Percentiles rank a stretch among this genome's conserved stretches.
phyloP scores from a whole-genome alignment of 2,797 vertebrate species.

The Labroides dimidiatus region DNA sequence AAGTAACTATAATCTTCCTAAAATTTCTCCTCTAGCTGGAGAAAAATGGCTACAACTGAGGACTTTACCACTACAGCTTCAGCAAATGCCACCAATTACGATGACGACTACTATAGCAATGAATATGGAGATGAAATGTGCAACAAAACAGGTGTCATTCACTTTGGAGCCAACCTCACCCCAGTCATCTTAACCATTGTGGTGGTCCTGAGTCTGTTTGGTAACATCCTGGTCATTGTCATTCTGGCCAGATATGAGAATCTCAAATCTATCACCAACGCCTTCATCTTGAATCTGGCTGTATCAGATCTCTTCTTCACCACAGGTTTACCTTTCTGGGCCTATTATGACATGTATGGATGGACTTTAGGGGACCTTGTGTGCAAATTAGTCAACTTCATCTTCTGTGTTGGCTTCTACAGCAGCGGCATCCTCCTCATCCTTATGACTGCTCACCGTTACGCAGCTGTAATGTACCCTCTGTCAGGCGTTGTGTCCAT shows the following conservation, averaged over 20 bases:
- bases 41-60: conserved; percentile 31
- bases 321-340: conserved; percentile 89
- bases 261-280: conserved; percentile 88
- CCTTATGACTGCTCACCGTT: conserved; percentile 90
- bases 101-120: fast-evolving
- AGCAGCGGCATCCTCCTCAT: conserved; percentile 91
- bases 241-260: conserved; percentile 91
- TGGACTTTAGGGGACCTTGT: conserved; percentile 87
- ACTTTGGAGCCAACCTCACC: conserved; percentile 72
- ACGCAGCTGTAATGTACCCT: conserved; percentile 88
- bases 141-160: conserved; percentile 45
- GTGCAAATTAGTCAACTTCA: conserved; percentile 86
- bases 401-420: conserved; percentile 91
- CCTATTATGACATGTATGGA: conserved; percentile 72
- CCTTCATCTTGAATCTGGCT: conserved; percentile 92
- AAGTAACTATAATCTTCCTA: too few species aligned
- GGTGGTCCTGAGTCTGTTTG: conserved; percentile 87
- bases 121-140: conserved; percentile 61
- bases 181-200: conserved; percentile 83
- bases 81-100: background rate
- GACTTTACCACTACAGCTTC: fast-evolving
- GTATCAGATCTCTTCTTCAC: conserved; percentile 92
- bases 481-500: conserved; percentile 82
- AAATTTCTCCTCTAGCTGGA: conserved; percentile 9
- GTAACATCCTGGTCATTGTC: conserved; percentile 89